Evolutionary conservation across 1,140 invertebrate genomes (phyloP).

Genomic region (Lycorma delicatula): DNA sequence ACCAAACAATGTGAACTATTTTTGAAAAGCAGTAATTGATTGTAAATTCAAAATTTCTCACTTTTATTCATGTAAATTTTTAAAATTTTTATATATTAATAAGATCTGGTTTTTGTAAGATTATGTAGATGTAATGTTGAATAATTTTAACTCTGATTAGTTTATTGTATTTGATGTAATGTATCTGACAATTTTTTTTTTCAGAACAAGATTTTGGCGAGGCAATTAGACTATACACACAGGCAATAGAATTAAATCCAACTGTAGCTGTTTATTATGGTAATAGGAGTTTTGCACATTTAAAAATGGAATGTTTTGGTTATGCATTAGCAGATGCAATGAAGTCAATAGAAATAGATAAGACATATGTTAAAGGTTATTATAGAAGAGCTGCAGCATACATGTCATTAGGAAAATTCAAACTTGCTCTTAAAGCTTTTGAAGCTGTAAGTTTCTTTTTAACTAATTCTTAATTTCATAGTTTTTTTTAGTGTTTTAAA

Average conservation of each 20-base stretch:
- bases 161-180: neutral
- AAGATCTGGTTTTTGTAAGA: neutral
- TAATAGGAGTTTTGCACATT: constrained; percentile 91
- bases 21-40: neutral
- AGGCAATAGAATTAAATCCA: constrained; percentile 84
- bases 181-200: constrained; percentile 36
- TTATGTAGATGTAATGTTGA: neutral
- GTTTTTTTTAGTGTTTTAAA: too few species aligned
- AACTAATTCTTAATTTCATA: too few species aligned
- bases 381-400: constrained; percentile 92
- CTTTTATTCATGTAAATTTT: neutral
- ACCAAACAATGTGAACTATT: too few species aligned
- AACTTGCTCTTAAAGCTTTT: constrained; percentile 91
- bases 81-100: neutral
- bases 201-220: constrained; percentile 81
- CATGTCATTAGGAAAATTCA: constrained; percentile 97
- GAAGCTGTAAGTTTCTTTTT: constrained; percentile 78
- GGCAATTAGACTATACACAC: constrained; percentile 83
- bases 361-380: constrained; percentile 84
- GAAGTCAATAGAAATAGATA: constrained; percentile 83
- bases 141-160: neutral
- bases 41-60: neutral
- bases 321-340: constrained; percentile 87
- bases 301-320: constrained; percentile 88
- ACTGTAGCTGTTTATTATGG: constrained; percentile 80